Evolutionary conservation across 2,797 vertebrate genomes (phyloP).

Genomic region (Etheostoma nigrum): DNA sequence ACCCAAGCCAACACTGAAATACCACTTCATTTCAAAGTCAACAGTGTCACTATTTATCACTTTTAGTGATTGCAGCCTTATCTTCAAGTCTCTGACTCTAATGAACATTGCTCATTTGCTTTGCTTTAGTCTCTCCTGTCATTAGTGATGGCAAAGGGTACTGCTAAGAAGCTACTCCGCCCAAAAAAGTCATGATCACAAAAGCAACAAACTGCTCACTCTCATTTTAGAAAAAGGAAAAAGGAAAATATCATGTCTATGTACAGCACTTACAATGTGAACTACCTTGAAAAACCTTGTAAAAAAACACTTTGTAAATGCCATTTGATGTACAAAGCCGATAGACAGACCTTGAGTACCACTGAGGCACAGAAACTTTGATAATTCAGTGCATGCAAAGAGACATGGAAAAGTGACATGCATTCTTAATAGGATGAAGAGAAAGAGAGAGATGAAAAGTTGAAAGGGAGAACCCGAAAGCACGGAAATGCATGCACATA

Average conservation of each 20-base stretch:
- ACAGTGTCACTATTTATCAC: slow-evolving; percentile 29
- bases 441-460: slow-evolving; percentile 13
- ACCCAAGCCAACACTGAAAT: slow-evolving; percentile 23
- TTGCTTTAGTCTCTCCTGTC: slow-evolving; percentile 28
- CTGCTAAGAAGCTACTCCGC: slow-evolving; percentile 14
- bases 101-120: slow-evolving; percentile 51
- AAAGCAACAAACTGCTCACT: background rate
- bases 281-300: slow-evolving; percentile 22
- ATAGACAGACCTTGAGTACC: slow-evolving; percentile 46
- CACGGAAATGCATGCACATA: slow-evolving; percentile 9
- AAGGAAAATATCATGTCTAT: background rate
- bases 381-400: slow-evolving; percentile 48
- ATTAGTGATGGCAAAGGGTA: slow-evolving; percentile 25
- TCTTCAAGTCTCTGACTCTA: slow-evolving; percentile 18
- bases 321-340: slow-evolving; percentile 1
- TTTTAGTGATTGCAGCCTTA: slow-evolving; percentile 33
- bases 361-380: slow-evolving; percentile 21
- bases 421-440: slow-evolving; percentile 33
- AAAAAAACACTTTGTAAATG: slow-evolving; percentile 11
- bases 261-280: slow-evolving; percentile 13
- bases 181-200: too few relatives aligned
- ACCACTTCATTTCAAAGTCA: slow-evolving; percentile 53
- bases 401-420: slow-evolving; percentile 21
- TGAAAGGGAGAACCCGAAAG: slow-evolving; percentile 28
- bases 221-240: slow-evolving; percentile 26